These are phyloP conservation scores for Gopherus flavomarginatus DNA, from an alignment of 2,113 vertebrate species.

Conservation along the genomic window DNA sequence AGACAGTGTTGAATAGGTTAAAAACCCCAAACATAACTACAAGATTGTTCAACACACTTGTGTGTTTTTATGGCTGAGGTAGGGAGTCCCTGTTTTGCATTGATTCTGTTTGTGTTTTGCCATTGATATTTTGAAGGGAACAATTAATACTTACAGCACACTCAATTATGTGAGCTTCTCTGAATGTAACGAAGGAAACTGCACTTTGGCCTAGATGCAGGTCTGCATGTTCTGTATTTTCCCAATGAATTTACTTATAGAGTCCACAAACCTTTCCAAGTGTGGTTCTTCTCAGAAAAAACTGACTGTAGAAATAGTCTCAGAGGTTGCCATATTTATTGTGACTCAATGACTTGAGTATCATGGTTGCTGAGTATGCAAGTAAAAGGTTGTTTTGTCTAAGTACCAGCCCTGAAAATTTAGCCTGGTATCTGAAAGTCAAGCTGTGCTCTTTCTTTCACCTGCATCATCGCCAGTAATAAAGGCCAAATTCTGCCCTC, in stretches of 20 bases:
- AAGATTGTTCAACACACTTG: neutral
- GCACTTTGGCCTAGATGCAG: neutral
- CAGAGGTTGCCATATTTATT: neutral
- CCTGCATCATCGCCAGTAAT: neutral
- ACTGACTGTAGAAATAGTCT: neutral
- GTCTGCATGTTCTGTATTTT: neutral
- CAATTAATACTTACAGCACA: neutral
- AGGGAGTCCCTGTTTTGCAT: neutral
- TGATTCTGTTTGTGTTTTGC: neutral
- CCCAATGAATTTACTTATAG: neutral
- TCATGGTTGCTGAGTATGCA: neutral
- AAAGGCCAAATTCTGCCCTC: accelerated
- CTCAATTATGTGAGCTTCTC: neutral
- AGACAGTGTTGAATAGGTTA: neutral
- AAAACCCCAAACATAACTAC: neutral
- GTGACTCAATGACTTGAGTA: neutral
- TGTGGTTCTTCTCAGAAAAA: neutral
- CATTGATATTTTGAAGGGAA: neutral
- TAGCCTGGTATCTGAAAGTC: neutral
- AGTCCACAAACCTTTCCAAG: neutral
- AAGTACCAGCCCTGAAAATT: neutral
- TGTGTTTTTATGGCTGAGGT: neutral
- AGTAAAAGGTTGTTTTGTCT: neutral
- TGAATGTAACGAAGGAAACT: accelerated
- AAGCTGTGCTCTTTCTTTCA: neutral